Evolutionary conservation across 2,113 vertebrate genomes (phyloP).

Genomic region (Anas platyrhynchos): DNA sequence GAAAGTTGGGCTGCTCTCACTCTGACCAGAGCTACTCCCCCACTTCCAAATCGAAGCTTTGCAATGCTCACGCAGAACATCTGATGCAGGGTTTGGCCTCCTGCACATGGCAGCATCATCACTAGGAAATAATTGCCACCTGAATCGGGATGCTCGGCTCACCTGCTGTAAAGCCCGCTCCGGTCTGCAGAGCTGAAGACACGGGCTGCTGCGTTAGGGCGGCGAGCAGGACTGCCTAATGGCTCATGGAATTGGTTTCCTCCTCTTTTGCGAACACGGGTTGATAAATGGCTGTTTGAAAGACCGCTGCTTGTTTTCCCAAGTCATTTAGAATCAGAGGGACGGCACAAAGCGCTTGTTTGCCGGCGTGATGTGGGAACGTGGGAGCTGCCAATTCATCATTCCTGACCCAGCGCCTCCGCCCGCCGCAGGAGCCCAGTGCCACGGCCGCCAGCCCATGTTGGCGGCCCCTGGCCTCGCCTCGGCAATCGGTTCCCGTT

Average conservation of each 20-base stretch:
- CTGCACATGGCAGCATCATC: fast-evolving
- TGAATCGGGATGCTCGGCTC: not conserved
- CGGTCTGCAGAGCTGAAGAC: not conserved
- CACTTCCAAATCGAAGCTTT: too few relatives aligned
- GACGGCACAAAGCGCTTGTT: fast-evolving
- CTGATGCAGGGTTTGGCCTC: not conserved
- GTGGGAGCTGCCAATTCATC: not conserved
- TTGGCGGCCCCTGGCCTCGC: not conserved
- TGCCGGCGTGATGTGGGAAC: fast-evolving
- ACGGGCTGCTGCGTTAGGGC: fast-evolving
- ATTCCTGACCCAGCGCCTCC: not conserved
- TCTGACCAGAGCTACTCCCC: too few relatives aligned
- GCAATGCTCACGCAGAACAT: not conserved
- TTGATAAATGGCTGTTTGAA: not conserved
- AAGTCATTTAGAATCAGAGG: not conserved
- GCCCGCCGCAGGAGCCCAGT: not conserved
- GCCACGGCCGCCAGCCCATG: too few relatives aligned
- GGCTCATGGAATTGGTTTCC: not conserved
- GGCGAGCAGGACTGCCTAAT: not conserved
- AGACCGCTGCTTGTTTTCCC: not conserved
- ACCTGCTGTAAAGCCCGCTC: fast-evolving
- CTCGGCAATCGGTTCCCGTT: not conserved
- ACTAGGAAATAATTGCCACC: not conserved
- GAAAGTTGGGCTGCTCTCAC: too few relatives aligned
- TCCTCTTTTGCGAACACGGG: not conserved